A percentile compares a stretch with the other conserved stretches of the same genome.
phyloP scores from a whole-genome alignment of 2,113 vertebrate genomes.

The Columba janthina region DNA sequence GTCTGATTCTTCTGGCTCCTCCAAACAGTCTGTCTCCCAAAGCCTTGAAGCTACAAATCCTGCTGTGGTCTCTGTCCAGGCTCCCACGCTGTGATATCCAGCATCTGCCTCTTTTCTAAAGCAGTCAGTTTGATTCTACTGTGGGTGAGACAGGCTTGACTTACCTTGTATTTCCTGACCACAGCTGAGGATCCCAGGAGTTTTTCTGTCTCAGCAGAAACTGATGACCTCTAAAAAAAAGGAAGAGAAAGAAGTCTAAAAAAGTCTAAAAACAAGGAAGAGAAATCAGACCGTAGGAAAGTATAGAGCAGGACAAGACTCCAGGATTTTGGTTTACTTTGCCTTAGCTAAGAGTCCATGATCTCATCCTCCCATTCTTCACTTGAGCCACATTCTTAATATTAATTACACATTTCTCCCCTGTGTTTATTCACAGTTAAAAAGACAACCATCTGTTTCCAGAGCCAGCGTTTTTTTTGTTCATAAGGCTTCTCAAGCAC shows the following conservation, averaged over 20 bases:
- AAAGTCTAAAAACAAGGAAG: neutral
- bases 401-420: neutral
- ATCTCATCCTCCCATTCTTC: neutral
- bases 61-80: neutral
- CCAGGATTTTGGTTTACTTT: neutral
- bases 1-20: slow-evolving; percentile 33
- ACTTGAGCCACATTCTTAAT: neutral
- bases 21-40: slow-evolving; percentile 22
- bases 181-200: neutral
- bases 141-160: neutral
- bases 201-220: neutral
- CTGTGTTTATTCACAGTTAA: neutral
- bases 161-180: slow-evolving; percentile 55
- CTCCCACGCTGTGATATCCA: slow-evolving; percentile 18
- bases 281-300: neutral
- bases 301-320: neutral
- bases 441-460: neutral
- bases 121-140: neutral
- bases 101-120: slow-evolving; percentile 11
- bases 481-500: neutral
- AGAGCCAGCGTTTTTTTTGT: neutral
- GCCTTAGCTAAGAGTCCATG: neutral
- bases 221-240: neutral
- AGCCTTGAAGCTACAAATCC: slow-evolving; percentile 45
- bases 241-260: neutral